phyloP scores from a whole-genome alignment of 2,888 invertebrate genomes.

The Auanema sp. region DNA sequence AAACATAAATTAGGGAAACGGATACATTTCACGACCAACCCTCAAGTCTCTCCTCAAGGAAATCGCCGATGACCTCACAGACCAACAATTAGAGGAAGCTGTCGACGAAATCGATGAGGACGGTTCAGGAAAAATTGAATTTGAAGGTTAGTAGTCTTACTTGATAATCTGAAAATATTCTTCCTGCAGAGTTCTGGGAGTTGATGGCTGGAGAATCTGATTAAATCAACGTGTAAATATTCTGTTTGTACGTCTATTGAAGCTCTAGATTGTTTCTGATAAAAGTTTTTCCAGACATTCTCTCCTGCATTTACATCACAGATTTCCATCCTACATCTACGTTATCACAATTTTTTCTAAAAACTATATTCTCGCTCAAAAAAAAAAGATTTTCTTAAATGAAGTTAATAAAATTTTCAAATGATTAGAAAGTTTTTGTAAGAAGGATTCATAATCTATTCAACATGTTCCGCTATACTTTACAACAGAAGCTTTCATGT shows the following conservation, averaged over 20 bases:
- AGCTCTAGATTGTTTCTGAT: background rate
- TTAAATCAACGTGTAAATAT: constrained; percentile 26
- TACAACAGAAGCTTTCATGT: too few species aligned
- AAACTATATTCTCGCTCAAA: constrained; percentile 1
- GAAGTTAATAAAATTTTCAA: constrained; percentile 2
- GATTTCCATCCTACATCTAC: background rate
- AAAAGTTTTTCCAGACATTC: background rate
- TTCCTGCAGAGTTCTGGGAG: constrained; percentile 60
- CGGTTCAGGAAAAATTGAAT: constrained; percentile 63
- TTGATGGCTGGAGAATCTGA: constrained; percentile 63
- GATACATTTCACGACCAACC: constrained; percentile 62
- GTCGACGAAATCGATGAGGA: constrained; percentile 64
- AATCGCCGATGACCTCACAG: constrained; percentile 61
- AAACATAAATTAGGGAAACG: constrained; percentile 67
- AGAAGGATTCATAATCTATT: too few species aligned
- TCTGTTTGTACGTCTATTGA: background rate
- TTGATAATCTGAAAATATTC: background rate
- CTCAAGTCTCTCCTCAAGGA: constrained; percentile 62
- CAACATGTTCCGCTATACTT: too few species aligned
- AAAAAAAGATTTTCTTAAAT: constrained; percentile 6
- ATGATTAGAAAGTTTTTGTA: too few species aligned
- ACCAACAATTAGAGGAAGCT: constrained; percentile 60
- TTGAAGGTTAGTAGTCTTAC: constrained; percentile 41
- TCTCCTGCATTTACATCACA: too few species aligned
- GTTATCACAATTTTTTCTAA: constrained; percentile 1